These are phyloP conservation scores for Troides aeacus DNA, from an alignment of 2,888 invertebrate genomes.

Conservation along the genomic window DNA sequence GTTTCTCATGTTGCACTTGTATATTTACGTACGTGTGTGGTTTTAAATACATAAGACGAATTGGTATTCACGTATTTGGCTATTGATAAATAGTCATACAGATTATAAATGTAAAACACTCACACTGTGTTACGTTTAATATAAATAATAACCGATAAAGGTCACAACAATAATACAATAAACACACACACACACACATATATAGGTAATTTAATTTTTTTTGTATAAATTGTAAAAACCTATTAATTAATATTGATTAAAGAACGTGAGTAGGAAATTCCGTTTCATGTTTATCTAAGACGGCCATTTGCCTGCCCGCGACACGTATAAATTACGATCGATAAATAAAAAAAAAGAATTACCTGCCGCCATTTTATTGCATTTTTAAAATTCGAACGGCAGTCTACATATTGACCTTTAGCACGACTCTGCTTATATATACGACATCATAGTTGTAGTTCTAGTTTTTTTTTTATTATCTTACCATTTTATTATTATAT, in stretches of 20 bases:
- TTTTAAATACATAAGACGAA: not conserved
- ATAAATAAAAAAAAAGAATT: constrained; percentile 21
- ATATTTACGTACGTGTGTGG: not conserved
- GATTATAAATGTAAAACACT: too few relatives aligned
- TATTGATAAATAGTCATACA: too few relatives aligned
- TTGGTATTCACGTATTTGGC: too few relatives aligned
- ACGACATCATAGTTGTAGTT: too few relatives aligned
- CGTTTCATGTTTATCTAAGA: constrained; percentile 19
- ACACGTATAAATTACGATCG: constrained; percentile 21
- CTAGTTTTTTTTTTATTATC: too few relatives aligned
- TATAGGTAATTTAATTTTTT: too few relatives aligned
- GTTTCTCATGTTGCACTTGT: not conserved
- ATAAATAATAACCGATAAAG: too few relatives aligned
- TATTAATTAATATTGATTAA: constrained; percentile 25
- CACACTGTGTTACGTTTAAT: too few relatives aligned
- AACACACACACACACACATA: not conserved
- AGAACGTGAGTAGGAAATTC: too few relatives aligned
- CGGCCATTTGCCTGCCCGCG: constrained; percentile 25
- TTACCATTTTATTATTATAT: too few relatives aligned
- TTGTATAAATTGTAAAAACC: constrained; percentile 5
- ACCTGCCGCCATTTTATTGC: constrained; percentile 19
- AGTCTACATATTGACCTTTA: constrained; percentile 4
- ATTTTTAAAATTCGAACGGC: constrained; percentile 14
- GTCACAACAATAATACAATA: not conserved
- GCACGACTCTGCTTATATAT: not conserved